Percentiles rank a stretch among this genome's conserved stretches.
phyloP scores from a whole-genome alignment of 2,797 vertebrate species.

The Macrochelys suwanniensis region DNA sequence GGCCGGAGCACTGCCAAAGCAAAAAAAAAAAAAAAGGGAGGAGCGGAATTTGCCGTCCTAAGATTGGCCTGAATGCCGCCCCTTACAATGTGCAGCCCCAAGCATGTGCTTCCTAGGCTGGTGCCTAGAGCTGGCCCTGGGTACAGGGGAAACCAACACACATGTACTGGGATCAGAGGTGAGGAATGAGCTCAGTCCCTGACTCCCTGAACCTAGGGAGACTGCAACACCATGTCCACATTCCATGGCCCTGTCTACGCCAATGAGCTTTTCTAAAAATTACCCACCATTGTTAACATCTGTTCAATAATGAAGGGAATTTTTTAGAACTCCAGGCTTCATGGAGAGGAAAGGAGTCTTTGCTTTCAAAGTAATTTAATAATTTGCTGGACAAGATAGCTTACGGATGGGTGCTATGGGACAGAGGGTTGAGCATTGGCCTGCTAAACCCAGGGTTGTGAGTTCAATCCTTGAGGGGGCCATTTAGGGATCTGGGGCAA shows the following conservation, averaged over 20 bases:
- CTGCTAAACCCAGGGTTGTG: no score
- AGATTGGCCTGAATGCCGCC: no score
- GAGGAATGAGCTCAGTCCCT: not conserved
- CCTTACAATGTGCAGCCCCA: no score
- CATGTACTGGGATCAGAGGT: not conserved
- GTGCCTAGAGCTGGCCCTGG: no score
- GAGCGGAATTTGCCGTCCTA: no score
- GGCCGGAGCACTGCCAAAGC: no score
- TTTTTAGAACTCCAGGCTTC: not conserved
- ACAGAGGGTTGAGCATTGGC: no score
- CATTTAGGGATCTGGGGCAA: no score
- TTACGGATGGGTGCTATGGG: not conserved
- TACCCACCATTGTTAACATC: rapidly evolving
- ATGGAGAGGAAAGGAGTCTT: not conserved
- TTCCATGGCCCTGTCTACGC: not conserved
- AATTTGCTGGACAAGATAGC: not conserved
- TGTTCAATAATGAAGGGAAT: rapidly evolving
- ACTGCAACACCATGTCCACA: not conserved
- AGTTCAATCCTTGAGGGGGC: no score
- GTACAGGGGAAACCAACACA: not conserved
- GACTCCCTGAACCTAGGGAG: not conserved
- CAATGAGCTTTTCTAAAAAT: rapidly evolving
- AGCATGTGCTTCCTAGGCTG: no score
- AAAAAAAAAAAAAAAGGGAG: no score
- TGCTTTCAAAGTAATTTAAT: not conserved